These are phyloP conservation scores for Atlantisia rogersi DNA, from an alignment of 2,113 vertebrate genomes.

Conservation along the genomic window DNA sequence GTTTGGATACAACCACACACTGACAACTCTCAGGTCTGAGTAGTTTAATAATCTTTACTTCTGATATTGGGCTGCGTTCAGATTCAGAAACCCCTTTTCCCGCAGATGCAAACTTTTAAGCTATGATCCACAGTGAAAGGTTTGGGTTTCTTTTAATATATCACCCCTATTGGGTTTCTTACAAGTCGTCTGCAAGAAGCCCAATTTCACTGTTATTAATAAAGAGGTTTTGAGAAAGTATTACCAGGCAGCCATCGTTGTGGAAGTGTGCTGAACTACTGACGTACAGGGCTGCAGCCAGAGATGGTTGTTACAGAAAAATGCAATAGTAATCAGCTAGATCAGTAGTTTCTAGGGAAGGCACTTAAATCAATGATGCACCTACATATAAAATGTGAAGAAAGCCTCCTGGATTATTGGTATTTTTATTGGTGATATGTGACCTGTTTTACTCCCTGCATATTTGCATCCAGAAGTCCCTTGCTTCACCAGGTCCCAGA, in stretches of 20 bases:
- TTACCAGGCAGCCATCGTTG: conserved; percentile 11
- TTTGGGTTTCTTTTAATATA: conserved; percentile 39
- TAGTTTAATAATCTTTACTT: conserved; percentile 2
- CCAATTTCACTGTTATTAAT: conserved; percentile 32
- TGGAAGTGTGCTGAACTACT: background rate
- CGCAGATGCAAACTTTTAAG: background rate
- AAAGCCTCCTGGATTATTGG: background rate
- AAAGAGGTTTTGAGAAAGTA: conserved; percentile 34
- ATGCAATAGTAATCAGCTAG: background rate
- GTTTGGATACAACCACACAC: background rate
- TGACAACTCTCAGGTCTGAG: conserved; percentile 8
- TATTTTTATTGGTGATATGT: background rate
- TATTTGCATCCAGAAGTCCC: background rate
- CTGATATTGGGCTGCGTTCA: background rate
- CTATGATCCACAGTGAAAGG: background rate
- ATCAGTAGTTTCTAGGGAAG: background rate
- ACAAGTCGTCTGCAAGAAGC: conserved; percentile 20
- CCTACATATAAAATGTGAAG: background rate
- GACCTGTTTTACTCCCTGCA: background rate
- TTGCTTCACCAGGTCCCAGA: background rate
- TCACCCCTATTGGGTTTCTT: conserved; percentile 27
- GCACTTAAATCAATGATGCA: background rate
- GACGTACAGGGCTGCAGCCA: background rate
- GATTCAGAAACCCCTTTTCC: background rate
- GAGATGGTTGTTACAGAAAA: background rate